Conservation (phyloP, 2,888 invertebrate species). For the Bombylius major region DNA sequence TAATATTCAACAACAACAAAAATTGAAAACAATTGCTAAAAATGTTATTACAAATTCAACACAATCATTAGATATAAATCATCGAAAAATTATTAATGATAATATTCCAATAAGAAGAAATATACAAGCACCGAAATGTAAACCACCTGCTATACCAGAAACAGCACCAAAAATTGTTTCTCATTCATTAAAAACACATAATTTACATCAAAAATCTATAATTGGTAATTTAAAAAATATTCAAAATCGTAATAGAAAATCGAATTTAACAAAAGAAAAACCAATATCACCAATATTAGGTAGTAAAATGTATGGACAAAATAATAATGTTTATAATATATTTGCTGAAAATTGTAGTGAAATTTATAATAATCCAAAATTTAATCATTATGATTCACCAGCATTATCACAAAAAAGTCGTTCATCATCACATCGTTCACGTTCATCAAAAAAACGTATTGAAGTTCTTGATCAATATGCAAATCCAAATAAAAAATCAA, state of each 20-base stretch:
- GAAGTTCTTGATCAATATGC: constrained; percentile 32
- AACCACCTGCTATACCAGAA: constrained; percentile 25
- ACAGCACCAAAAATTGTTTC: constrained; percentile 17
- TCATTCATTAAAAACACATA: constrained; percentile 12
- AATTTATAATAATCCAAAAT: constrained; percentile 36
- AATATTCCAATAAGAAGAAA: neutral
- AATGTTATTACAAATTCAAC: neutral
- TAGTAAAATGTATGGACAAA: neutral
- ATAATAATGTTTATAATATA: constrained; percentile 1
- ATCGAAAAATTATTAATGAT: too few species aligned
- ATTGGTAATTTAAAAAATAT: neutral
- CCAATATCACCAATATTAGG: neutral
- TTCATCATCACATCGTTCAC: constrained; percentile 24
- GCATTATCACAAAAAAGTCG: constrained; percentile 13
- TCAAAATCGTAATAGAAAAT: neutral
- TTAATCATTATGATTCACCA: constrained; percentile 31
- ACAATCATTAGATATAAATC: neutral
- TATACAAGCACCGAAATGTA: constrained; percentile 19
- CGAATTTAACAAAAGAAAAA: neutral
- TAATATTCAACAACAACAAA: neutral
- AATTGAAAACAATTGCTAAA: neutral
- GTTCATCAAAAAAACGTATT: constrained; percentile 22
- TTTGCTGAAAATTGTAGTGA: constrained; percentile 16
- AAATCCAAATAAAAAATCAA: constrained; percentile 18
- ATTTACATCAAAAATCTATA: neutral